Base-by-base conservation (phyloP, 1,140 invertebrate genomes). In the Drosophila nikananu region DNA sequence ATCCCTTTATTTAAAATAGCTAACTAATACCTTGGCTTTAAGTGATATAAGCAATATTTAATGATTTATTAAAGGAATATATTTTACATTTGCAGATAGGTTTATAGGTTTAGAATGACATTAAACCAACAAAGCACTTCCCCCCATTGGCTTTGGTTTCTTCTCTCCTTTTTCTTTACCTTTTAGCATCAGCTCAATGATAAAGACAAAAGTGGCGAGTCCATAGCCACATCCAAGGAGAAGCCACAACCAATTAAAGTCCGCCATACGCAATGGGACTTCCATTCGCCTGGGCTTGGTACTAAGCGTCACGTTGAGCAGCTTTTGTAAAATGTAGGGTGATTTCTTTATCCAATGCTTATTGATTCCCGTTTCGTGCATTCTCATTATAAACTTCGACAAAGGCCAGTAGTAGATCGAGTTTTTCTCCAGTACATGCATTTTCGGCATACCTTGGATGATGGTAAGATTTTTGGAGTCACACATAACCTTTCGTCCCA, bases 241-340 rank as follows among this genome's bases (percentile, higher is more conserved):
- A 46, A 55, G 49, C 46, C 65, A 76, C 6, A 80, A 15, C 32
- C 44, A 68, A 3, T 27, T 25, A 1, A 81, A 10, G 37, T 76
- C 71, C 0, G 9, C 8, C 0, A 76, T 3, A 1, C 13, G 37
- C 6, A 81, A 39, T 10, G 79, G 32, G 2, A 9, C 23, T 23
- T 17, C 9, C 48, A 15, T 12, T 25, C 5, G 8, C 13, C n/a
- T 37, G 3, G 17, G 10, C 13, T 7, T 35, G 5, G 5, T 2
- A 12, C 27, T 3, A 12, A 17, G 4, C 4, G 25, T 23, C 8
- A 27, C 4, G 15, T 59, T 51, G 19, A 37, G 27, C 1, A 4
- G 6, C 41, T 41, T 59, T 0, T 15, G 12, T 5, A 23, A 13
- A 5, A 19, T 19, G 8, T 15, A 5, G 0, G 51, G 25, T 3